Evolutionary conservation across 1,140 invertebrate genomes (phyloP), one percentile per base, ranked within the genome.

Genomic region (Hormaphis cornu): DNA sequence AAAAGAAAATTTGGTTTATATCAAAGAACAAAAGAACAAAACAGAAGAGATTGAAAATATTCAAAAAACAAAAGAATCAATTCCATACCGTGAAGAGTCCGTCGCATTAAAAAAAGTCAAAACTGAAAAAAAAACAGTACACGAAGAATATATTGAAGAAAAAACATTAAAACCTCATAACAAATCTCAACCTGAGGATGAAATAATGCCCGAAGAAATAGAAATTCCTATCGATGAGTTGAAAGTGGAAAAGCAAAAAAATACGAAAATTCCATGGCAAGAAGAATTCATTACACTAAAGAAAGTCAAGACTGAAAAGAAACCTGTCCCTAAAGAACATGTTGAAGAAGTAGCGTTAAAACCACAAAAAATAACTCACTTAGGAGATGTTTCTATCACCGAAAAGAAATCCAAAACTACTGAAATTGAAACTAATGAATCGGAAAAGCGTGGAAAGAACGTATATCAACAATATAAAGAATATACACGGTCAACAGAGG

Each of bases 71-170:
- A 50, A 70, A 59, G 52, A 40, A 12, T 12, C 61, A 30, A 70
- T 59, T 37, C 70, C 48, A 26, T 69, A 53, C 70, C 71, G 37
- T 22, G 72, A 75, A 63, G 69, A 73, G 52, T 56, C 37, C 59
- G 30, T 70, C 10, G 22, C 73, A 40, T 42, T 73, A 1, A 72
- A 73, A 59, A 72, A 72, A 72, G 63, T 77, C n/a, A 74, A 72
- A 1, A 73, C 69, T 3, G 75, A 77, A 20, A 75, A 76, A 10
- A 75, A 77, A 58, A 73, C 54, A 63, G 12, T 73, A 2, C 37
- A 69, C 69, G 74, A 72, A 73, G 75, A 78, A 75, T 75, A 77
- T 56, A 73, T 77, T 71, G 79, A 81, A 72, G 76, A 77, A 37
- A 73, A 73, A 0, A 16, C 76, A n/a, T 74, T 80, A 37, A 72